Base-by-base conservation (phyloP, 1,140 invertebrate species). In the Hylaeus volcanicus region DNA sequence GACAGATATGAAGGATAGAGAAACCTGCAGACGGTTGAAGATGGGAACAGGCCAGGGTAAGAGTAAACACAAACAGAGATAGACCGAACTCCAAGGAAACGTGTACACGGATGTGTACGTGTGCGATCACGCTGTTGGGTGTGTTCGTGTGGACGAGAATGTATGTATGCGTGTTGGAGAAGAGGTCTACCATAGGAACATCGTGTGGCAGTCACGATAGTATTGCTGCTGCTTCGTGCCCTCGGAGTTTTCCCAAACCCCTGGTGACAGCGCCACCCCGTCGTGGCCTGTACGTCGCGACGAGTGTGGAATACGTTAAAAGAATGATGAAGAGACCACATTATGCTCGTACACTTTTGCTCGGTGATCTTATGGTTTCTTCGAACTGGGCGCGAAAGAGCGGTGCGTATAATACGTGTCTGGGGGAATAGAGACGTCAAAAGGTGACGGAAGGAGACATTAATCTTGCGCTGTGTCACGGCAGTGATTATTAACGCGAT, bases 301-400 rank as follows among this genome's bases (percentile, higher is more conserved):
- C 87, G 89, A 83, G 80, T 58, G 60, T 71, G 68, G 87, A 88
- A 89, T 89, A 90, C 87, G 89, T 82, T 90, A 85, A 87, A 90
- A 89, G 87, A 89, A 88, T 89, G 88, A 89, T 87, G 88, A 88
- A 89, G 83, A 86, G 78, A 81, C 69, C 73, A 41, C 80, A 88
- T 88, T 85, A 88, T 82, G 70, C 66, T 83, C 75, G 73, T 68
- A 68, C 56, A 73, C 61, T 69, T 45, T 55, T 61, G 45, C 65
- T 70, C 9, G 48, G 39, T 48, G 70, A 79, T 73, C 76, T 82
- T 63, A 58, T 9, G 43, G 56, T 58, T 37, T 58, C 55, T 43
- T 39, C 56, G 39, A 43, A 37, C 45, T 9, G 37, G 26, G 41
- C 72, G 37, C 41, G 15, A 61, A 70, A 48, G 26, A 51, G 37